phyloP scores from a whole-genome alignment of 2,113 vertebrate species.

The Neogobius melanostomus region DNA sequence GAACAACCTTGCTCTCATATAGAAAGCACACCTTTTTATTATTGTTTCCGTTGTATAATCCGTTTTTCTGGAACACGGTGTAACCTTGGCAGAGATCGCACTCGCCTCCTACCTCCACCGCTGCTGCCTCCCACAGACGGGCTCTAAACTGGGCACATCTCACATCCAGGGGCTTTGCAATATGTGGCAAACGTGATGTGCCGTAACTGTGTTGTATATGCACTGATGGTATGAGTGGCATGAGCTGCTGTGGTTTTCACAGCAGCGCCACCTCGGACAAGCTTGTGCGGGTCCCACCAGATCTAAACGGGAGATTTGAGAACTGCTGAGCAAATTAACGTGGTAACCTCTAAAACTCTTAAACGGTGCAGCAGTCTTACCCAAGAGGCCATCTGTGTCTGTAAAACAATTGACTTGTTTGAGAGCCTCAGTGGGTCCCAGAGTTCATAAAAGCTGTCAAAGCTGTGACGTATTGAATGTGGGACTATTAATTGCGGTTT shows the following conservation, averaged over 20 bases:
- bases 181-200: not conserved
- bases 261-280: too few species aligned
- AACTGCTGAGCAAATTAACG: not conserved
- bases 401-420: too few species aligned
- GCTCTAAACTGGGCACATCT: not conserved
- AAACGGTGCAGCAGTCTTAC: not conserved
- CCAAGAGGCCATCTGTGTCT: too few species aligned
- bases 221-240: not conserved
- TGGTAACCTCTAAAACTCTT: not conserved
- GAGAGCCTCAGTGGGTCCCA: too few species aligned
- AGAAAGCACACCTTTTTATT: not conserved
- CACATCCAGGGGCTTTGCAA: not conserved
- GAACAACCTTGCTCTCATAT: not conserved
- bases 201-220: not conserved
- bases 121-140: not conserved
- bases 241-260: not conserved
- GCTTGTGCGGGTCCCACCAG: too few species aligned
- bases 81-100: not conserved
- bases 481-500: not conserved
- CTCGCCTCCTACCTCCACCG: constrained; percentile 1
- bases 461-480: not conserved
- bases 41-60: not conserved
- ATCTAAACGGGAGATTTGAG: too few species aligned
- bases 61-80: not conserved
- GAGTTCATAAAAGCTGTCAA: not conserved